phyloP scores from a whole-genome alignment of 2,797 vertebrate species.

The Amphiprion clarkii region DNA sequence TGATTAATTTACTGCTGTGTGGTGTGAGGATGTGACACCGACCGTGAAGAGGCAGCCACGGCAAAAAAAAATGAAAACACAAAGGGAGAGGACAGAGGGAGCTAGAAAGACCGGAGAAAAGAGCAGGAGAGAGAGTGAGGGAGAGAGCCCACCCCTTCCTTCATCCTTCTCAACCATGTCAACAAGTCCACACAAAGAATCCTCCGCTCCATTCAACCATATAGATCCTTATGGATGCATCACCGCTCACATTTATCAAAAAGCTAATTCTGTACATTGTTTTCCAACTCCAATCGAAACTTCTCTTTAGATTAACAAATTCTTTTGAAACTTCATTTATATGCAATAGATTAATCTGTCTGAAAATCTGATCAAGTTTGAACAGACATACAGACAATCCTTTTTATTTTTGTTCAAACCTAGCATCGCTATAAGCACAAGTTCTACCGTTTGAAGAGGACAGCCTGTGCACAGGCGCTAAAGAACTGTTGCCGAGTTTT shows the following conservation, averaged over 20 bases:
- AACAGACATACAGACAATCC: background rate
- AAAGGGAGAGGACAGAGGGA: slow-evolving; percentile 6
- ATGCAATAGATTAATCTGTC: background rate
- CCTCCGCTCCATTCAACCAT: slow-evolving; percentile 3
- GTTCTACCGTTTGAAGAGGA: background rate
- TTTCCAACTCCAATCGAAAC: background rate
- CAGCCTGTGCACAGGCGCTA: background rate
- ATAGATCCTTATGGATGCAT: slow-evolving; percentile 4
- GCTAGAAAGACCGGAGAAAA: slow-evolving; percentile 3
- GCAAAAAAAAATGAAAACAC: slow-evolving; percentile 39
- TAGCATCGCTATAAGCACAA: background rate
- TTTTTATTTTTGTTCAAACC: background rate
- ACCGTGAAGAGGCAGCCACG: slow-evolving; percentile 54
- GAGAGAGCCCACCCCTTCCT: slow-evolving; percentile 29
- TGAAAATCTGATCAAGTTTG: background rate
- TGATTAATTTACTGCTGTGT: slow-evolving; percentile 72
- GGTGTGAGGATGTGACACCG: slow-evolving; percentile 58
- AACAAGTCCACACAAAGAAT: slow-evolving; percentile 74
- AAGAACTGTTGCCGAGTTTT: slow-evolving; percentile 1
- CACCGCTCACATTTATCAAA: background rate
- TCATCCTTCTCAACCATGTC: slow-evolving; percentile 52
- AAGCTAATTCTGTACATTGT: background rate
- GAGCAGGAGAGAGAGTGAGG: background rate
- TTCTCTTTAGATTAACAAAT: background rate
- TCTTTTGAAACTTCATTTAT: background rate